A percentile compares a stretch with the other conserved stretches of the same genome.
Conservation (phyloP, 2,888 invertebrate genomes). For the Brenthis hecate region DNA sequence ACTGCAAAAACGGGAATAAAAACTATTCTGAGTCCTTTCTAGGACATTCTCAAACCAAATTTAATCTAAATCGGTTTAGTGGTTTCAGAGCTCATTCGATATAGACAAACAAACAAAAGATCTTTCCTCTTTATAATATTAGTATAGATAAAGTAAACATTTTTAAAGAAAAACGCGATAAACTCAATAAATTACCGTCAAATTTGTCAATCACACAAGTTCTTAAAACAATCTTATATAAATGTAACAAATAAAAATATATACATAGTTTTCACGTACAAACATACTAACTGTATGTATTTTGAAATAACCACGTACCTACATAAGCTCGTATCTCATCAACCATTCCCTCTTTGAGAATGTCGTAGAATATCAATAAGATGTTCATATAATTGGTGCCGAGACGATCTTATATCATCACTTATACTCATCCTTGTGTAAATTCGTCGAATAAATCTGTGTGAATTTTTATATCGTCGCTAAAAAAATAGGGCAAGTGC, state of each 20-base stretch:
- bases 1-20: too few species aligned
- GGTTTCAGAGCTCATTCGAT: too few species aligned
- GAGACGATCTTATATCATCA: conserved; percentile 4
- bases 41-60: too few species aligned
- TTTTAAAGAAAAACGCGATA: too few species aligned
- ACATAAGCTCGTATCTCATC: conserved; percentile 8
- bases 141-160: too few species aligned
- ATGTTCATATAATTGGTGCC: conserved; percentile 16
- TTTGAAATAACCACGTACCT: background rate
- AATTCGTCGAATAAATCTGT: conserved; percentile 6
- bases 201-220: too few species aligned
- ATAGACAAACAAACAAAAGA: too few species aligned
- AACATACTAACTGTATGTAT: background rate
- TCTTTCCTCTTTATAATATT: too few species aligned
- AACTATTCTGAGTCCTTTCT: too few species aligned
- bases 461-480: background rate
- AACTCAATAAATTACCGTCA: too few species aligned
- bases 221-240: too few species aligned
- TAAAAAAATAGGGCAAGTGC: background rate
- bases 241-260: background rate
- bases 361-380: conserved; percentile 22
- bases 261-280: background rate
- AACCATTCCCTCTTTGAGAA: conserved; percentile 14
- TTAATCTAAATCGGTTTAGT: too few species aligned
- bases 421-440: conserved; percentile 5